Base-by-base conservation (phyloP, 23 tunicate genomes). In the Halocynthia aurantium region DNA sequence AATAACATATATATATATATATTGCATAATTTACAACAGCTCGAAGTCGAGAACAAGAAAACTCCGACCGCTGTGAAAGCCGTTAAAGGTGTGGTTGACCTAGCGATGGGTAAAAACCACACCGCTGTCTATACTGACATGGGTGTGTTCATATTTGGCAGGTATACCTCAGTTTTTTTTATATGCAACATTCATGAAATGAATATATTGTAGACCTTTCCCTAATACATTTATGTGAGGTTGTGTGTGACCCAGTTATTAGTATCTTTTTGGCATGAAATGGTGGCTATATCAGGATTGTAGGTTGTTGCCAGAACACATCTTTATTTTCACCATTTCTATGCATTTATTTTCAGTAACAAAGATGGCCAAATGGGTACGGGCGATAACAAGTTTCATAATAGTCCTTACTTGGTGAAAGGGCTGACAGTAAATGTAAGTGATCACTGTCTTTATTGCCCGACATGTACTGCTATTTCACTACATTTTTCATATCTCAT, bases 361-460 rank as follows among this genome's bases (percentile, higher is more conserved):
- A 86, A 86, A 63, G 85, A 86, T 44, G 91, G 92, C 62, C 98
- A 92, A 73, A 85, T 92, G 84, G 98, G 88, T 22, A 57, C 98
- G 9, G 85, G 87, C 17, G 98, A 86, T 71, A 82, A 44, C 66
- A 86, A 92, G 65, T 65, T 52, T 7, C 79, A 77, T n/a, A 55
- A 84, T 8, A 77, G 92, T 44, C 98, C 98, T 53, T 79, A 82
- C 50, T 55, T 53, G 50, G 77, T 92, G 54, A 92, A 92, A 79
- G 22, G 78, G 20, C 22, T 92, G 15, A 86, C 82, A 49, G 85
- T 86, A 6, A 51, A 66, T 53, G 88, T 78, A 17, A 70, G 70
- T 5, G 6, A 72, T 17, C 20, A 20, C 20, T 68, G 22, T 68
- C 20, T 68, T 68, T 68, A n/a, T n/a, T 17, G 31, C 20, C 13